Percentiles rank a stretch among this genome's conserved stretches.
Evolutionary conservation across 2,113 vertebrate genomes (phyloP).

Genomic region (Thryonomys swinderianus): DNA sequence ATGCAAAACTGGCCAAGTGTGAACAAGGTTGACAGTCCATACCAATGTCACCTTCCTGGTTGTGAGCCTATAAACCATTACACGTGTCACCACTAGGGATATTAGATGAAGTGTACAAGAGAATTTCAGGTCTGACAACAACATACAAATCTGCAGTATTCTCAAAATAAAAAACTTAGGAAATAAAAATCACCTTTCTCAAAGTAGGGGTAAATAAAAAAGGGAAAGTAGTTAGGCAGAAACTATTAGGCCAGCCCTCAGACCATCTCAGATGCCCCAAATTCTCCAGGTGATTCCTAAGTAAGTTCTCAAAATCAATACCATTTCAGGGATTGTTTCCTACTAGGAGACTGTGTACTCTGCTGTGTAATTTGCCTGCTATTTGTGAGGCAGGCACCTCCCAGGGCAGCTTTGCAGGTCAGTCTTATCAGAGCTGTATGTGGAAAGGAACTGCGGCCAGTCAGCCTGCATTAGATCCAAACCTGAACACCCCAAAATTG

Average conservation of each 20-base stretch:
- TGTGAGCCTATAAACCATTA: not conserved
- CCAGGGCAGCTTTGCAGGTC: not conserved
- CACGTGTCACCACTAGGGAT: not conserved
- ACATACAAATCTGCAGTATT: not conserved
- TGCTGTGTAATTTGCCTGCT: too few relatives aligned
- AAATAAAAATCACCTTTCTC: not conserved
- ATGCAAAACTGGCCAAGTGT: not conserved
- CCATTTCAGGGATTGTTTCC: not conserved
- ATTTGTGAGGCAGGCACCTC: not conserved
- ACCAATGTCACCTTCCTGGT: not conserved
- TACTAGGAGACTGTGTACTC: not conserved
- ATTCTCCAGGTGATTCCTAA: not conserved
- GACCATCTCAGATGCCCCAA: not conserved
- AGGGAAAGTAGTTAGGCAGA: not conserved
- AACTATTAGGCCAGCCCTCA: not conserved
- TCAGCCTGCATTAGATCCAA: not conserved
- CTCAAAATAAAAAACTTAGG: not conserved
- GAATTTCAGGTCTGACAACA: not conserved
- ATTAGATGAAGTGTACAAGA: not conserved
- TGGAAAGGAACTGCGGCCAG: not conserved
- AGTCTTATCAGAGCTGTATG: not conserved
- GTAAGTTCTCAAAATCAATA: not conserved
- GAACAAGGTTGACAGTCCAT: not conserved
- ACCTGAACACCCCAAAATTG: not conserved
- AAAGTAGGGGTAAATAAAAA: not conserved